Evolutionary conservation across 2,113 vertebrate genomes (phyloP).

Genomic region (Equus quagga): DNA sequence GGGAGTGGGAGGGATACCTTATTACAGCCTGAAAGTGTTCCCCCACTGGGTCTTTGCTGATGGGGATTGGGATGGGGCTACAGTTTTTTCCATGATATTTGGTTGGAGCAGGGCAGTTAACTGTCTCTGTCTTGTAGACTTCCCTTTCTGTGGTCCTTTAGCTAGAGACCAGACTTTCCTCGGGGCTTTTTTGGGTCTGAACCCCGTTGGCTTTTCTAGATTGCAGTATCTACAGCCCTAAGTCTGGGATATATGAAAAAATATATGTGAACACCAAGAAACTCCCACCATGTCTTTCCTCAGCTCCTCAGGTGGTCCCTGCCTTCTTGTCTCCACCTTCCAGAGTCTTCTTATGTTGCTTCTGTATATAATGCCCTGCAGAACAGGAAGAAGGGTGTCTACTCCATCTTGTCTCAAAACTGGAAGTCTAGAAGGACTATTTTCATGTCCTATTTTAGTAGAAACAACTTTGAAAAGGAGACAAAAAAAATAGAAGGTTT

Average conservation of each 20-base stretch:
- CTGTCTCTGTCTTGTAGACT: neutral
- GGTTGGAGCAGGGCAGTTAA: neutral
- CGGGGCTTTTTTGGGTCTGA: neutral
- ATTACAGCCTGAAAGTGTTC: neutral
- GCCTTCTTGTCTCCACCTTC: neutral
- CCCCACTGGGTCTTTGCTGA: neutral
- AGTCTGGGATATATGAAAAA: neutral
- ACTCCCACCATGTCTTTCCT: rapidly evolving
- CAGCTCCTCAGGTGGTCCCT: neutral
- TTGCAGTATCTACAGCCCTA: rapidly evolving
- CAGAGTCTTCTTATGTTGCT: neutral
- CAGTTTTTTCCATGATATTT: neutral
- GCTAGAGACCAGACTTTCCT: neutral
- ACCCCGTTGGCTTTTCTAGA: neutral
- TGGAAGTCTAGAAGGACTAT: neutral
- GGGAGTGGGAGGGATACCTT: neutral
- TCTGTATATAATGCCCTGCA: neutral
- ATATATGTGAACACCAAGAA: no score
- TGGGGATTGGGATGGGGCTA: rapidly evolving
- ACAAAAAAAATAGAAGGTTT: neutral
- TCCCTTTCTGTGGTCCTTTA: neutral
- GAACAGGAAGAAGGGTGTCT: neutral
- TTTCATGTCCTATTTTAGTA: neutral
- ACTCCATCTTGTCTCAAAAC: no score
- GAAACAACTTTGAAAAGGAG: neutral